phyloP scores from a whole-genome alignment of 1,140 invertebrate genomes.

The Drosophila mayri region DNA sequence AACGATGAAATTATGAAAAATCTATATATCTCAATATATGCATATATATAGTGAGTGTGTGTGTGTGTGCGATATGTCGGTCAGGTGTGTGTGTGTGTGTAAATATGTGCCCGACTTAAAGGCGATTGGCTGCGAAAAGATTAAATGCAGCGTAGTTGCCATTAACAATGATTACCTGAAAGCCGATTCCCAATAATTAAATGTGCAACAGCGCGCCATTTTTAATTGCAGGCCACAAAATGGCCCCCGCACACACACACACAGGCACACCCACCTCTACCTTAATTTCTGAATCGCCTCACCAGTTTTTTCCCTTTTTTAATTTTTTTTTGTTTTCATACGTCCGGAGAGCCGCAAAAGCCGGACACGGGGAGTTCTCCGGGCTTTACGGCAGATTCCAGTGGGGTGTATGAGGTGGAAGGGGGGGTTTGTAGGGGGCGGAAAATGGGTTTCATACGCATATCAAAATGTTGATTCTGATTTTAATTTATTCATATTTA shows the following conservation, averaged over 20 bases:
- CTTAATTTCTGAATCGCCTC: conserved; percentile 26
- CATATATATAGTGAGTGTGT: no score
- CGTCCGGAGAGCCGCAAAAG: conserved; percentile 35
- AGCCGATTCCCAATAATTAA: conserved; percentile 83
- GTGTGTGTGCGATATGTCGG: conserved; percentile 13
- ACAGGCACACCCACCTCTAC: conserved; percentile 21
- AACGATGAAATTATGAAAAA: conserved; percentile 66
- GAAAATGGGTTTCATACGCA: conserved; percentile 55
- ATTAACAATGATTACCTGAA: conserved; percentile 83
- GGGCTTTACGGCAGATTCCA: conserved; percentile 30
- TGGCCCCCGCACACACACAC: conserved; percentile 38
- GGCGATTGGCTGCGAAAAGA: conserved; percentile 51
- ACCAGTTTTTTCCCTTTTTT: not conserved
- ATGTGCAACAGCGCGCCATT: conserved; percentile 83
- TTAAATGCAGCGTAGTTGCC: conserved; percentile 81
- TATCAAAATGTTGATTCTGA: conserved; percentile 80
- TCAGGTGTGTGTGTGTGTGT: conserved; percentile 20
- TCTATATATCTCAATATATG: conserved; percentile 47
- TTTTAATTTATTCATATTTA: conserved; percentile 83
- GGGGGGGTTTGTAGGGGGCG: not conserved
- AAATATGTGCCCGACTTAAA: conserved; percentile 58
- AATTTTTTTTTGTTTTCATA: conserved; percentile 3
- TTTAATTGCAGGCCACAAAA: conserved; percentile 80
- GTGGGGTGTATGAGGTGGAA: not conserved
- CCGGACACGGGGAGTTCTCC: conserved; percentile 19